Evolutionary conservation across 2,888 invertebrate genomes (phyloP), one percentile per base, ranked within the genome.

Genomic region (Candidula unifasciata): DNA sequence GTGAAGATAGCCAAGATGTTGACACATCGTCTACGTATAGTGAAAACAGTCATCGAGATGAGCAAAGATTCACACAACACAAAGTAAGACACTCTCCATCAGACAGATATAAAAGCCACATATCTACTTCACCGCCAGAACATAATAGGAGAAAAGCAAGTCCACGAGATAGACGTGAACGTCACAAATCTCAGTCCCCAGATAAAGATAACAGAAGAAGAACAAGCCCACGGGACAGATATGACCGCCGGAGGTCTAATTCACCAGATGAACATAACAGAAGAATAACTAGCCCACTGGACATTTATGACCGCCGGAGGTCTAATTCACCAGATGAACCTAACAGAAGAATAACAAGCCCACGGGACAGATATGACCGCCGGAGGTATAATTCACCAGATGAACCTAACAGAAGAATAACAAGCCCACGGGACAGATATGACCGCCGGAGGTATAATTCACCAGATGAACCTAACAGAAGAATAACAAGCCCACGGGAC

Each of bases 31-130:
- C 78, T n/a, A 10, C 74, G 2, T 21, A 52, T n/a, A 33, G 16
- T 30, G 54, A 30, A 30, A 16, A 30, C 27, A 5, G 52, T 16
- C 0, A 1, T 30, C 21, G 24, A n/a, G 54, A 54, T 16, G 18
- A 54, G 27, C 54, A 3, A 21, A 73, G 52, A 27, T 3, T n/a
- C 44, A 5, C 52, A 52, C n/a, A 52, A 52, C n/a, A 52, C 37
- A 52, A 1, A 37, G 21, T 3, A 54, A 24, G 30, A 8, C 44
- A 27, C 57, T 64, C 21, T 35, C 24, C 37, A 13, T n/a, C 68
- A 10, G 69, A 80, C 52, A 80, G 68, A 10, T 30, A 74, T 30
- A 54, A 74, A n/a, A n/a, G 13, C 13, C 73, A 33, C 52, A 52
- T n/a, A 74, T 24, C 44, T n/a, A 44, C n/a, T 44, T n/a, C 71